These are phyloP conservation scores for Cantharis rustica DNA, from an alignment of 2,888 invertebrate genomes.

Conservation along the genomic window DNA sequence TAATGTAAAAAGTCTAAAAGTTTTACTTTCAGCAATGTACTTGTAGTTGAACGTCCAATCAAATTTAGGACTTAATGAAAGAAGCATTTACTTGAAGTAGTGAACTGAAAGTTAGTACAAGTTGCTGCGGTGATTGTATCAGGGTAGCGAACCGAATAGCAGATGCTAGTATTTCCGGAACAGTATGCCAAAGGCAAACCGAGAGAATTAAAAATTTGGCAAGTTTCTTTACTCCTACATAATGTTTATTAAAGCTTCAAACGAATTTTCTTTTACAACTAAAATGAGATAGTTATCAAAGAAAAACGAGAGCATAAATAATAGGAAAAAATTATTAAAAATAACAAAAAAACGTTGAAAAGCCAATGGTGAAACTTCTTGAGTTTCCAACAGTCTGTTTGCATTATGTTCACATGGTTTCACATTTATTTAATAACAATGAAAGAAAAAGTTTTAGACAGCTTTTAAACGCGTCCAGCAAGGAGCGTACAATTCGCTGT, in stretches of 20 bases:
- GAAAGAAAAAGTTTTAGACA: slow-evolving; percentile 41
- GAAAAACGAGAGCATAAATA: background rate
- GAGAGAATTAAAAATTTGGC: slow-evolving; percentile 38
- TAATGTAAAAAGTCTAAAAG: slow-evolving; percentile 1
- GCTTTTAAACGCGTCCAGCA: slow-evolving; percentile 36
- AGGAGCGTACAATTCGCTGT: slow-evolving; percentile 14
- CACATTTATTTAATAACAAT: slow-evolving; percentile 54
- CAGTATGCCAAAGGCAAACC: slow-evolving; percentile 29
- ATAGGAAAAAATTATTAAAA: slow-evolving; percentile 14
- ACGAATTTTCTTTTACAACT: slow-evolving; percentile 1
- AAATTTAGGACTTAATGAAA: slow-evolving; percentile 28
- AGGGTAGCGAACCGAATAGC: slow-evolving; percentile 31
- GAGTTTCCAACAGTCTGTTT: slow-evolving; percentile 44
- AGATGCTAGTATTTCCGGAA: slow-evolving; percentile 37
- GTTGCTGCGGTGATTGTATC: slow-evolving; percentile 35
- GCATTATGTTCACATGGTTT: slow-evolving; percentile 49
- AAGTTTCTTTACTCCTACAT: slow-evolving; percentile 26
- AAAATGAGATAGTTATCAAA: slow-evolving; percentile 1
- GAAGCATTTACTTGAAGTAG: slow-evolving; percentile 25
- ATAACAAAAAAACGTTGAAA: slow-evolving; percentile 7
- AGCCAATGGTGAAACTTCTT: slow-evolving; percentile 30
- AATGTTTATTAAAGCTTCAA: slow-evolving; percentile 5
- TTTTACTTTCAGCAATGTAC: background rate
- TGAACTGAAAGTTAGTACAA: slow-evolving; percentile 34
- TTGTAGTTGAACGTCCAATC: slow-evolving; percentile 18